Conservation (phyloP, 2,113 vertebrate species). For the Nanorana parkeri region DNA sequence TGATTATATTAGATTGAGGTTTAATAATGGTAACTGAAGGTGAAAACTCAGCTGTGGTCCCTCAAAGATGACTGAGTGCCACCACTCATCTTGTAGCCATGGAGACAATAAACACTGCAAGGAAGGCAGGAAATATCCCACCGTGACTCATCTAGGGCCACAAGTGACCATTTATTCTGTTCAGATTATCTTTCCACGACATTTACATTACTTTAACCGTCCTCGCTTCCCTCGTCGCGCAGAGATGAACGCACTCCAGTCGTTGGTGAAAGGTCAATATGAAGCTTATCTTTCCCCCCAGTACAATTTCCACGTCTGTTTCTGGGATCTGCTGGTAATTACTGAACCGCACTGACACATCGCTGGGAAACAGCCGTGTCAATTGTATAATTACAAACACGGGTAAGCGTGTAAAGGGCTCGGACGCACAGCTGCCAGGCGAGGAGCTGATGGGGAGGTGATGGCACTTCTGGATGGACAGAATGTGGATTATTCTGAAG, state of each 20-base stretch:
- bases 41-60: no score
- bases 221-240: background rate
- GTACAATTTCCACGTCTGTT: slow-evolving; percentile 3
- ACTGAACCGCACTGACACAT: background rate
- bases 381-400: slow-evolving; percentile 9
- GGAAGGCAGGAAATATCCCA: no score
- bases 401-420: background rate
- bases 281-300: slow-evolving; percentile 32
- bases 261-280: slow-evolving; percentile 18
- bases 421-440: background rate
- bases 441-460: no score
- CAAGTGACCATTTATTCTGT: no score
- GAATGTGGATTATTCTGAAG: no score
- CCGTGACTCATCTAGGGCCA: no score
- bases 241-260: background rate
- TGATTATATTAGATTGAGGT: no score
- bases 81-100: no score
- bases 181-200: background rate
- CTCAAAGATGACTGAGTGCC: no score
- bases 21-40: no score
- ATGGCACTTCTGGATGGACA: no score
- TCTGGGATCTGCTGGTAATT: background rate
- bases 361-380: background rate
- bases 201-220: slow-evolving; percentile 40
- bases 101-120: no score